phyloP scores from a whole-genome alignment of 2,797 vertebrate species.

The Mallotus villosus region DNA sequence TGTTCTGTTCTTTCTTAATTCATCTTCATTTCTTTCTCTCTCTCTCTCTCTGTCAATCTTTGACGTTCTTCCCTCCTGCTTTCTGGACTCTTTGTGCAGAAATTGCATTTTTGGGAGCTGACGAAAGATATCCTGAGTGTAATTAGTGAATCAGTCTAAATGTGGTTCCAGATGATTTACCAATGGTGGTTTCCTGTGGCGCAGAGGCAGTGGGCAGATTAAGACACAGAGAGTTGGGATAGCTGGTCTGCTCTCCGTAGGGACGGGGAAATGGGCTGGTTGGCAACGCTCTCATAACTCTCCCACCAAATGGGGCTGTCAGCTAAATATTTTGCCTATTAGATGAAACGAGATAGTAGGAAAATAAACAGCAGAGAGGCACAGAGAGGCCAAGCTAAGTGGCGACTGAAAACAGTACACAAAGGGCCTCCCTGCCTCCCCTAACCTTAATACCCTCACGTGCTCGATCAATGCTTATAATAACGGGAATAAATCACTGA shows the following conservation, averaged over 20 bases:
- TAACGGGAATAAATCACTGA: too few species aligned
- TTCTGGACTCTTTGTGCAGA: conserved; percentile 59
- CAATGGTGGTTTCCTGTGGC: conserved; percentile 78
- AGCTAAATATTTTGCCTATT: conserved; percentile 84
- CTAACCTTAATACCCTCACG: too few species aligned
- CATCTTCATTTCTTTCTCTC: conserved; percentile 24
- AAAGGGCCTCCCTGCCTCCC: conserved; percentile 42
- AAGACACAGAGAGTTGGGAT: conserved; percentile 72
- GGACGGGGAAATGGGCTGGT: conserved; percentile 68
- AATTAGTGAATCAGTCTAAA: conserved; percentile 76
- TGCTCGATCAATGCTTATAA: too few species aligned
- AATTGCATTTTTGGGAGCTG: conserved; percentile 72
- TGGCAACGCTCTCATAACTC: conserved; percentile 76
- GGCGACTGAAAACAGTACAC: conserved; percentile 69
- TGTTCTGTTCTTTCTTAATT: conserved; percentile 29
- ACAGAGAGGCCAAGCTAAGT: conserved; percentile 73
- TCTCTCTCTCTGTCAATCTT: conserved; percentile 35
- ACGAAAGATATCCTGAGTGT: conserved; percentile 69
- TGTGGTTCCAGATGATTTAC: conserved; percentile 81
- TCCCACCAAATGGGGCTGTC: conserved; percentile 79
- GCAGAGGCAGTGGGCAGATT: conserved; percentile 73
- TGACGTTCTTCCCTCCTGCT: background rate
- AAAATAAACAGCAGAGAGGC: conserved; percentile 76
- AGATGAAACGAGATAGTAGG: conserved; percentile 70
- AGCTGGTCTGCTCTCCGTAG: conserved; percentile 56